phyloP scores from a whole-genome alignment of 1,140 invertebrate genomes.

The Drosophila mayri region DNA sequence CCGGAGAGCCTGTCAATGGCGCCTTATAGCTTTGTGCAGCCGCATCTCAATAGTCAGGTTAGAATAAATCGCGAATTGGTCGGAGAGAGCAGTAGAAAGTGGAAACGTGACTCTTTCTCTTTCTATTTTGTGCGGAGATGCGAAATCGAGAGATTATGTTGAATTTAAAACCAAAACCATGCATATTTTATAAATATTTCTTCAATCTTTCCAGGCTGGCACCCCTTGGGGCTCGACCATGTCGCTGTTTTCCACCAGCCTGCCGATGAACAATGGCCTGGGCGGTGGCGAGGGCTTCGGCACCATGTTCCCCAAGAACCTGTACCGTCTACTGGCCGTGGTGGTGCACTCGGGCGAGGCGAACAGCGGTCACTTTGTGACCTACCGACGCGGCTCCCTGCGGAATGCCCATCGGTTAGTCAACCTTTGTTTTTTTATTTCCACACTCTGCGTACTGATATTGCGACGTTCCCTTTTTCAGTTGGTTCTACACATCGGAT shows the following conservation, averaged over 20 bases:
- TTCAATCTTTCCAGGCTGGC: slow-evolving; percentile 54
- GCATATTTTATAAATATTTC: neutral
- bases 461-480: slow-evolving; percentile 56
- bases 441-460: neutral
- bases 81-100: too few species aligned
- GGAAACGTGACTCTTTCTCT: neutral
- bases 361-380: slow-evolving; percentile 96
- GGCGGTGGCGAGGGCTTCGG: slow-evolving; percentile 73
- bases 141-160: too few species aligned
- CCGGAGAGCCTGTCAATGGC: slow-evolving; percentile 93
- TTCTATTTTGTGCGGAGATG: slow-evolving; percentile 9
- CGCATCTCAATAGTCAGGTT: slow-evolving; percentile 85
- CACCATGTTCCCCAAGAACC: slow-evolving; percentile 84
- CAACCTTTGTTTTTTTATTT: neutral
- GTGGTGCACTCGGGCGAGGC: slow-evolving; percentile 95
- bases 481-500: slow-evolving; percentile 90
- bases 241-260: slow-evolving; percentile 79
- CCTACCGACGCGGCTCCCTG: slow-evolving; percentile 91
- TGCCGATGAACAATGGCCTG: slow-evolving; percentile 77
- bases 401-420: slow-evolving; percentile 86
- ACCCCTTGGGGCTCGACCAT: slow-evolving; percentile 84
- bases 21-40: slow-evolving; percentile 90
- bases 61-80: neutral
- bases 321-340: slow-evolving; percentile 92
- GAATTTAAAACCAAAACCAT: too few species aligned